These are phyloP conservation scores for Allolobophora icterica DNA, from an alignment of 2,888 invertebrate species.

Conservation along the genomic window DNA sequence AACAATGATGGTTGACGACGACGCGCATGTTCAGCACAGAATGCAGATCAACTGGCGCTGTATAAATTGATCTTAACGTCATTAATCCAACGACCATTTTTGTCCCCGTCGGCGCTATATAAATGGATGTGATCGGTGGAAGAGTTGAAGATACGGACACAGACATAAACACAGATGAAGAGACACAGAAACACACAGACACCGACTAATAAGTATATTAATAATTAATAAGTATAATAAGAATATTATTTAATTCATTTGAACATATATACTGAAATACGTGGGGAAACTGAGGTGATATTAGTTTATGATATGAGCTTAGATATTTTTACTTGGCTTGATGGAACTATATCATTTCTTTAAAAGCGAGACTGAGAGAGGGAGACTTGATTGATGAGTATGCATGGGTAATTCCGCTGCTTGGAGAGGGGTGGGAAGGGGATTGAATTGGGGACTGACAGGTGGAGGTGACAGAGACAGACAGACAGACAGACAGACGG, in stretches of 20 bases:
- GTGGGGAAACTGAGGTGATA: too few relatives aligned
- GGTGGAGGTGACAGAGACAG: neutral
- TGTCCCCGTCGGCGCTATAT: neutral
- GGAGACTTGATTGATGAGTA: too few relatives aligned
- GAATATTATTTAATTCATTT: neutral
- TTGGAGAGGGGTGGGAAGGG: too few relatives aligned
- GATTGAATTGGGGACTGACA: too few relatives aligned
- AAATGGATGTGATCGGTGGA: neutral
- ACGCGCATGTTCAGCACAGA: neutral
- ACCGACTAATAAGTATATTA: neutral
- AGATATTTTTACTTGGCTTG: too few relatives aligned
- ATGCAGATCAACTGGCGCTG: slow-evolving; percentile 17
- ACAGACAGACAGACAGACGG: neutral
- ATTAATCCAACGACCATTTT: neutral
- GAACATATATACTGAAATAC: neutral
- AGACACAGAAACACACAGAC: neutral
- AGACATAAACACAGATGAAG: neutral
- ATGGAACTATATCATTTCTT: too few relatives aligned
- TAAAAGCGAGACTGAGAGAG: too few relatives aligned
- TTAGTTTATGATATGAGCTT: too few relatives aligned
- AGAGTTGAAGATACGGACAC: neutral
- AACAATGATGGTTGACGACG: neutral
- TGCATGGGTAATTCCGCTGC: too few relatives aligned
- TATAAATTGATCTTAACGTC: neutral
- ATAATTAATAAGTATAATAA: too few relatives aligned